phyloP scores from a whole-genome alignment of 2,113 vertebrate genomes.

The Taurulus bubalis region DNA sequence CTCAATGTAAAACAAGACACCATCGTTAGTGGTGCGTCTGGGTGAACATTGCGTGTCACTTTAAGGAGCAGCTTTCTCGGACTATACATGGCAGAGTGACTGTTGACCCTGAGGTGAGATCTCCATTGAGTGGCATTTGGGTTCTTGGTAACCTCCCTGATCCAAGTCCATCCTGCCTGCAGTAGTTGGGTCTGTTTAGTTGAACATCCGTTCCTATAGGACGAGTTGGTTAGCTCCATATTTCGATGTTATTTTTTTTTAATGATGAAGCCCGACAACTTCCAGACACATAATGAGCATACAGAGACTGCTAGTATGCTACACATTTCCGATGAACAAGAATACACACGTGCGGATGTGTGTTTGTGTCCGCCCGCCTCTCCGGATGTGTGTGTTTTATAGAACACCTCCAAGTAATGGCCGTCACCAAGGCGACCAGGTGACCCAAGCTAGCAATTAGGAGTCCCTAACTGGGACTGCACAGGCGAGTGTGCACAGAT shows the following conservation, averaged over 20 bases:
- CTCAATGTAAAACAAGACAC: not conserved
- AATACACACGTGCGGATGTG: not conserved
- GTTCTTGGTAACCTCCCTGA: conserved; percentile 16
- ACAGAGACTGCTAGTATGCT: conserved; percentile 1
- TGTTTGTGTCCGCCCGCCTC: conserved; percentile 5
- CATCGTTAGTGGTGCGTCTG: not conserved
- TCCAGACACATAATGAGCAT: conserved; percentile 57
- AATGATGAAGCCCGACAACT: conserved; percentile 50
- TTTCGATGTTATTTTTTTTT: conserved; percentile 24
- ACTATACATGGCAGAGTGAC: not conserved
- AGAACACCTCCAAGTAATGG: conserved; percentile 64
- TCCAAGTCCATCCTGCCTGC: conserved; percentile 4
- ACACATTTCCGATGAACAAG: conserved; percentile 24
- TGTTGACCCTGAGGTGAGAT: conserved; percentile 38
- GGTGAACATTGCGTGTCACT: conserved; percentile 9
- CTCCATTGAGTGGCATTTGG: conserved; percentile 16
- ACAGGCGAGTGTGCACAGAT: conserved; percentile 57
- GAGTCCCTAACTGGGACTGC: conserved; percentile 64
- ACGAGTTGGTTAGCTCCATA: conserved; percentile 19
- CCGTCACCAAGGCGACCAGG: conserved; percentile 74
- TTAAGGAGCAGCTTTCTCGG: conserved; percentile 5
- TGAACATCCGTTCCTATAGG: conserved; percentile 18
- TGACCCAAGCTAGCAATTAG: conserved; percentile 80
- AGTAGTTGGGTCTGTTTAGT: conserved; percentile 30
- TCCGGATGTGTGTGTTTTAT: conserved; percentile 20